A percentile compares a stretch with the other conserved stretches of the same genome.
Evolutionary conservation across 2,797 vertebrate genomes (phyloP).

Genomic region (Argyrosomus regius): DNA sequence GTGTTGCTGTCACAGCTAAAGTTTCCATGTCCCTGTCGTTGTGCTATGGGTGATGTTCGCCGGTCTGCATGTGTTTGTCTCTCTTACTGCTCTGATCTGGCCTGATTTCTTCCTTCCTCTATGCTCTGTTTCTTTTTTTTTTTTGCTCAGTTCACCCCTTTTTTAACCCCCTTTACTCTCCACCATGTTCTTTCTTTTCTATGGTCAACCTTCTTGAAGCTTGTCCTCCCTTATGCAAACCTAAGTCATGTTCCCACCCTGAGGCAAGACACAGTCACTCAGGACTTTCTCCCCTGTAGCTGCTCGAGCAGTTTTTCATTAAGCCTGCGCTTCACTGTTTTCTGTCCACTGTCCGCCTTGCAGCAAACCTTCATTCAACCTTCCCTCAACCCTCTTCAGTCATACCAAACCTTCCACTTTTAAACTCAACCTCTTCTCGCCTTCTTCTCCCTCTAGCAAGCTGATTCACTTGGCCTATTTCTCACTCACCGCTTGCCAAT

Average conservation of each 20-base stretch:
- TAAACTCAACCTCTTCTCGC: slow-evolving; percentile 49
- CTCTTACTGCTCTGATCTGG: neutral
- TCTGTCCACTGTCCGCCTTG: slow-evolving; percentile 41
- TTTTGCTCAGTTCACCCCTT: neutral
- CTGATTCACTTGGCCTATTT: slow-evolving; percentile 73
- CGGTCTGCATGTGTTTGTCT: slow-evolving; percentile 2
- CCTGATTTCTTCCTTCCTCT: slow-evolving; percentile 12
- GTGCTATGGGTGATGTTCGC: slow-evolving; percentile 33
- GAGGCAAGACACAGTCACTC: slow-evolving; percentile 38
- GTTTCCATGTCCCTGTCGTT: slow-evolving; percentile 48
- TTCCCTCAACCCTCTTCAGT: slow-evolving; percentile 52
- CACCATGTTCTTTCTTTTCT: neutral
- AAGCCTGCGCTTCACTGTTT: slow-evolving; percentile 41
- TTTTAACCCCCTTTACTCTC: neutral
- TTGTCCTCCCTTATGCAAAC: slow-evolving; percentile 16
- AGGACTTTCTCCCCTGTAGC: slow-evolving; percentile 26
- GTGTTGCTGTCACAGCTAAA: slow-evolving; percentile 69
- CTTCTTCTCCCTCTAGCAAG: slow-evolving; percentile 45
- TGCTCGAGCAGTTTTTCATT: slow-evolving; percentile 42
- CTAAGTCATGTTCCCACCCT: slow-evolving; percentile 14
- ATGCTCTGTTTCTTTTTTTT: neutral
- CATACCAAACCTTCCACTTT: slow-evolving; percentile 58
- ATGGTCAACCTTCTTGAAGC: slow-evolving; percentile 24
- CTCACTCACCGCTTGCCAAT: slow-evolving; percentile 46
- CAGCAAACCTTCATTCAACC: slow-evolving; percentile 70